Conservation (phyloP, 2,888 invertebrate species). For the Harpalus rufipes region DNA sequence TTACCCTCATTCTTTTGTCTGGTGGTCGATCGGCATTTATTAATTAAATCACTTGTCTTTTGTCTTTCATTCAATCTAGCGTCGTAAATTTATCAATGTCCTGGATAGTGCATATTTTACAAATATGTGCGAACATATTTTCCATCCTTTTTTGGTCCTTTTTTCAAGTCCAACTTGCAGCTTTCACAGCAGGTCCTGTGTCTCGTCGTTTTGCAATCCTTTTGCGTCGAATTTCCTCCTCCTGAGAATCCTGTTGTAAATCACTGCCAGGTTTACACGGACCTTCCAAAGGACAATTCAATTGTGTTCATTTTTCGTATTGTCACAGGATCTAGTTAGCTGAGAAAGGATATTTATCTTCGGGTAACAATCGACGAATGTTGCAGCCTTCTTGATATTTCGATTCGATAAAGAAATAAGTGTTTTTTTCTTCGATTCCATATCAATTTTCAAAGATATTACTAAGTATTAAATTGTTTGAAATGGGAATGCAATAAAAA, state of each 20-base stretch:
- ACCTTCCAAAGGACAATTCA: slow-evolving; percentile 2
- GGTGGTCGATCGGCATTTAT: background rate
- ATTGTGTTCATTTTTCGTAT: slow-evolving; percentile 3
- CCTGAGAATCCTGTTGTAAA: background rate
- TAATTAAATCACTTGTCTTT: background rate
- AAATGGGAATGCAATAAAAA: background rate
- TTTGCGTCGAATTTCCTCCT: background rate
- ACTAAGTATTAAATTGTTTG: background rate
- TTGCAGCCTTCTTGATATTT: background rate
- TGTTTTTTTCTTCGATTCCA: background rate
- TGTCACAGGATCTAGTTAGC: slow-evolving; percentile 1
- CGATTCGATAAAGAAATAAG: slow-evolving; percentile 2
- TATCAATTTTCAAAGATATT: background rate
- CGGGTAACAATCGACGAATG: background rate
- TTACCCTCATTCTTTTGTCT: background rate
- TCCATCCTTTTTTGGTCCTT: background rate
- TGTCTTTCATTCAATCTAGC: background rate
- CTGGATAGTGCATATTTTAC: background rate
- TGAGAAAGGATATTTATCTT: background rate
- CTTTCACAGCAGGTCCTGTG: background rate
- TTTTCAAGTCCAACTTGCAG: background rate
- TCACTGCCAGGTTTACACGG: background rate
- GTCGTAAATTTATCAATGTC: no score
- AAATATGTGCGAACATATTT: background rate
- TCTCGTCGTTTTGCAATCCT: slow-evolving; percentile 1